These are phyloP conservation scores for Aporrectodea caliginosa DNA, from an alignment of 1,140 invertebrate genomes.

Conservation along the genomic window DNA sequence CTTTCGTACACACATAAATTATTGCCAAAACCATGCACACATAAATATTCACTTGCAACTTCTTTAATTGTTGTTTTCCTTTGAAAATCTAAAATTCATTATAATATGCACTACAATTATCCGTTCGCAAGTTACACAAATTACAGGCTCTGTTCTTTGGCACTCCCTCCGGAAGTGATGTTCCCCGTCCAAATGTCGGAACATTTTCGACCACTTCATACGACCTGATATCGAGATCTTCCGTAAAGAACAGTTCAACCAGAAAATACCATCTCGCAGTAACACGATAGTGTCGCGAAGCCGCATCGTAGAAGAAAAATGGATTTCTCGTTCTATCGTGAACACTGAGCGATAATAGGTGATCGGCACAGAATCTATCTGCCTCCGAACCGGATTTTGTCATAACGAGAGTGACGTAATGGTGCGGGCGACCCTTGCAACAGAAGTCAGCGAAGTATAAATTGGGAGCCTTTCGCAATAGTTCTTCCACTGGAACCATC, in stretches of 20 bases:
- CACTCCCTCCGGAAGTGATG: not conserved
- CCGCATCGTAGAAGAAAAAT: not conserved
- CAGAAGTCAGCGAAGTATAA: slow-evolving; percentile 45
- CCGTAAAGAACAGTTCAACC: not conserved
- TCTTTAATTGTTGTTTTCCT: too few species aligned
- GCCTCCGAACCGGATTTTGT: slow-evolving; percentile 30
- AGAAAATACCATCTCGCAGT: not conserved
- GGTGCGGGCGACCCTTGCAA: slow-evolving; percentile 35
- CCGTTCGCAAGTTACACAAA: too few species aligned
- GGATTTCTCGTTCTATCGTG: slow-evolving; percentile 35
- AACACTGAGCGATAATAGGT: slow-evolving; percentile 31
- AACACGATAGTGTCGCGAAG: not conserved
- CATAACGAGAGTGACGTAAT: slow-evolving; percentile 39
- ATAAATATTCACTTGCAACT: too few species aligned
- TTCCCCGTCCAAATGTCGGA: not conserved
- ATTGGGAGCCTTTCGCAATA: slow-evolving; percentile 15
- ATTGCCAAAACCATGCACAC: too few species aligned
- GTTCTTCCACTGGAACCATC: not conserved
- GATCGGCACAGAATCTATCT: slow-evolving; percentile 41
- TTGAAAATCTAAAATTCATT: too few species aligned
- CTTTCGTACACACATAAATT: too few species aligned
- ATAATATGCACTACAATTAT: too few species aligned
- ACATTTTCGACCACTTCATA: not conserved
- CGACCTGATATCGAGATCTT: not conserved
- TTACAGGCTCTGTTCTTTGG: not conserved